Evolutionary conservation across 2,113 vertebrate species (phyloP), one percentile per base, ranked within the genome.

Genomic region (Varanus komodoensis): DNA sequence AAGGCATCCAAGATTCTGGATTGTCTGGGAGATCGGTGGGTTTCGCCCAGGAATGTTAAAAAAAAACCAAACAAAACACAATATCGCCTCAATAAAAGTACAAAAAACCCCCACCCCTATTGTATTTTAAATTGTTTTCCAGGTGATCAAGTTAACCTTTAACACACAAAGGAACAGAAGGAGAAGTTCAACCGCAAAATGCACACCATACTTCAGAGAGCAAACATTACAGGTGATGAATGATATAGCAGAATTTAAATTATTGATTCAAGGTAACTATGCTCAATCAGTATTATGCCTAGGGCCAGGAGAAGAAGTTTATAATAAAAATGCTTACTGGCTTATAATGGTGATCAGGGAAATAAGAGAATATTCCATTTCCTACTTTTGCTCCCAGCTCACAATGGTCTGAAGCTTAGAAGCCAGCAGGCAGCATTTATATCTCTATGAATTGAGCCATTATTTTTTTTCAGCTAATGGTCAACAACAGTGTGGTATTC

Each of bases 181-280:
- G 74, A 69, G 32, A 87, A n/a, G n/a, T 82, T 75, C 50, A 83
- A 52, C 6, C 0, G 87, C 50, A 38, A 68, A 2, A 9, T 8
- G 81, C 81, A 84, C 8, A 1, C 38, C 38, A 84, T 89, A 11
- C 23, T 84, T 61, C 57, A 77, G 64, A 67, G 61, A 68, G 57
- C 68, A 78, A 84, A 84, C n/a, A 78, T 7, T 68, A 48, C 54
- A 68, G 61, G 48, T 69, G 82, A 83, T 74, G 50, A 61, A 74
- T 83, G 50, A 25, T 83, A 23, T 52, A 83, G 27, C 14, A 83
- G 80, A 89, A 89, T 89, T 85, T 54, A 79, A 89, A 85, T 84
- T 84, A 89, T 69, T 89, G 73, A 68, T 89, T 89, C 44, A 79
- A 85, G 82, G 44, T 52, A 78, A 89, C 15, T 12, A 52, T 38